Base-by-base conservation (phyloP, 2,888 invertebrate species). In the Acleris emargana region DNA sequence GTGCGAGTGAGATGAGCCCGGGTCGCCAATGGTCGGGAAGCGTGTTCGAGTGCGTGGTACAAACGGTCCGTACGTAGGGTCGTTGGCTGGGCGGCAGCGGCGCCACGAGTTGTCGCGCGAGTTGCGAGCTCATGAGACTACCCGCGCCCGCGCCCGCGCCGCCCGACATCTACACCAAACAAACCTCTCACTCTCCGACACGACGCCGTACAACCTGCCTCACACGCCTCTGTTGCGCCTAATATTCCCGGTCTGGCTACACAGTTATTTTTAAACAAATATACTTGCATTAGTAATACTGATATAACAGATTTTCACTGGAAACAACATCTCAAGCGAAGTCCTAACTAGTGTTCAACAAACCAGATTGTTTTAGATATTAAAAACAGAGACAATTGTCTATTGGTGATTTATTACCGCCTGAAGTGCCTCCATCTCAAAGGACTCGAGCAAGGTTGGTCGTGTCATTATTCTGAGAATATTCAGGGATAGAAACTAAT, bases 41-140 rank as follows among this genome's bases (percentile, higher is more conserved):
- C 89, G 89, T 89, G 88, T 90, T 89, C 84, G 91, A 91, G 90
- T 91, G 91, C 91, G 91, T 90, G 91, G 90, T 91, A 90, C 90
- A 91, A 91, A 92, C 89, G 87, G 86, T 89, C 87, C 91, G 90
- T 91, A 91, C 92, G 91, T 93, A 93, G 87, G 91, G 89, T 76
- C 92, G 82, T 82, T 86, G 88, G 79, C 82, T 81, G 75, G 91
- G 84, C 84, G 93, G 90, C 86, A 93, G 90, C 84, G 93, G 93
- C 84, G 93, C 93, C 80, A 93, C 93, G 85, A 94, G 92, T 87
- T 94, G 93, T 72, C 93, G 92, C 80, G 93, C 94, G 81, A 94
- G 93, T 88, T 93, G 93, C 87, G 93, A 93, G 87, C 89, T 91
- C 93, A 93, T 88, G 87, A 93, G 87, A 84, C 82, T 89, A 83